Evolutionary conservation across 2,113 vertebrate genomes (phyloP).

Genomic region (Hemichromis elongatus): DNA sequence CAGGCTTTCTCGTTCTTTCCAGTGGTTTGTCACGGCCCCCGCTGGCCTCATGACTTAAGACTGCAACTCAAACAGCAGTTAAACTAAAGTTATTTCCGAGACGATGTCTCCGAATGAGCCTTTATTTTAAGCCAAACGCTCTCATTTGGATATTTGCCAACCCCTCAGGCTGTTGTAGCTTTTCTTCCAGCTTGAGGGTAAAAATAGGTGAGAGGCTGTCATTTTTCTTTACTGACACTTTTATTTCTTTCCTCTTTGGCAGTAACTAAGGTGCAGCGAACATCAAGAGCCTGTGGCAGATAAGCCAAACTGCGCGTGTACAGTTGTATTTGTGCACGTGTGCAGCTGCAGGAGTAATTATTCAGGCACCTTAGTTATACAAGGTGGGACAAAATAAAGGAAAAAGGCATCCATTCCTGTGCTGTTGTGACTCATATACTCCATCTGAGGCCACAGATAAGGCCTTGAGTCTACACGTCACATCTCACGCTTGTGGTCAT

Average conservation of each 20-base stretch:
- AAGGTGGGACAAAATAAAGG: background rate
- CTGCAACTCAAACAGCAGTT: background rate
- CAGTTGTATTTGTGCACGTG: background rate
- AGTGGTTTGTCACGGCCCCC: background rate
- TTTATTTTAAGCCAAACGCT: background rate
- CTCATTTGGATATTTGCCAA: conserved; percentile 38
- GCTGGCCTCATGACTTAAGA: background rate
- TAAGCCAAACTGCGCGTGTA: background rate
- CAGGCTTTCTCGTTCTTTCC: background rate
- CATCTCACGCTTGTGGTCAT: conserved; percentile 5
- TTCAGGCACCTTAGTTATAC: background rate
- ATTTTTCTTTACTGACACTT: conserved; percentile 19
- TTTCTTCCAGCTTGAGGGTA: background rate
- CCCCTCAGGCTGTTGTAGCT: background rate
- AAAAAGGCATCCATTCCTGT: background rate
- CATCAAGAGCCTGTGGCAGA: conserved; percentile 13
- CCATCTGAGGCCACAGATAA: conserved; percentile 46
- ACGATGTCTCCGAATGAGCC: background rate
- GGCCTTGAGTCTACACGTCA: conserved; percentile 8
- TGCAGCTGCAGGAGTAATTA: background rate
- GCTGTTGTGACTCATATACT: conserved; percentile 36
- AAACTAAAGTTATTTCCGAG: background rate
- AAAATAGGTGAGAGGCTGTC: conserved; percentile 46
- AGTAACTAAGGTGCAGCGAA: conserved; percentile 27
- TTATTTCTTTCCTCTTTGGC: conserved; percentile 25